A percentile compares a stretch with the other conserved stretches of the same genome.
phyloP scores from a whole-genome alignment of 2,797 vertebrate species.

The Pelodytes ibericus region DNA sequence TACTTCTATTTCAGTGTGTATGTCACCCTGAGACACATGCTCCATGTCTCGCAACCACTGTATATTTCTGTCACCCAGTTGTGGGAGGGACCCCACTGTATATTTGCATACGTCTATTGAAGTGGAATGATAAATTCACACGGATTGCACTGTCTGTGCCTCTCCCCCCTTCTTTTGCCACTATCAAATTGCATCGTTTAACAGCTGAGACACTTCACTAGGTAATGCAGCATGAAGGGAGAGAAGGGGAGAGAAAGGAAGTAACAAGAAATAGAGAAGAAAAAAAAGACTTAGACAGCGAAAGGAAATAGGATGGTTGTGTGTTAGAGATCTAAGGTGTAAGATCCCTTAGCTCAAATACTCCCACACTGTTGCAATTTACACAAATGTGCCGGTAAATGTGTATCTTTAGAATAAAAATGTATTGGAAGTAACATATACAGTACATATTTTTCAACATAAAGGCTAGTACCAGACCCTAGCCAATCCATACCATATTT shows the following conservation, averaged over 20 bases:
- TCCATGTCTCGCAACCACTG: neutral
- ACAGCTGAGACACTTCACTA: slow-evolving; percentile 1
- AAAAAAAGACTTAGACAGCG: neutral
- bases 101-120: neutral
- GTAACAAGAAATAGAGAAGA: neutral
- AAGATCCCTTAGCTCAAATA: no score
- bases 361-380: no score
- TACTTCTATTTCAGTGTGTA: neutral
- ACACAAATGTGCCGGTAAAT: no score
- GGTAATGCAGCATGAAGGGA: slow-evolving; percentile 1
- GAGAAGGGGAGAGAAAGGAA: neutral
- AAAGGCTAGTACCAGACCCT: no score
- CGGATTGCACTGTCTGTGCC: neutral
- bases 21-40: neutral
- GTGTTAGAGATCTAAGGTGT: no score
- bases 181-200: slow-evolving; percentile 4
- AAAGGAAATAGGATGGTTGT: neutral
- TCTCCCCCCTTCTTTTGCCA: neutral
- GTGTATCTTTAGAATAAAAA: no score
- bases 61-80: neutral
- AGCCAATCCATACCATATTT: no score
- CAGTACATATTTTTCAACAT: no score
- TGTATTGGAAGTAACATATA: no score
- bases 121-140: neutral
- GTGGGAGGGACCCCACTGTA: neutral